Percentiles rank a stretch among this genome's conserved stretches.
phyloP scores from a whole-genome alignment of 2,888 invertebrate species.

The Pseudeuparius sepicola region DNA sequence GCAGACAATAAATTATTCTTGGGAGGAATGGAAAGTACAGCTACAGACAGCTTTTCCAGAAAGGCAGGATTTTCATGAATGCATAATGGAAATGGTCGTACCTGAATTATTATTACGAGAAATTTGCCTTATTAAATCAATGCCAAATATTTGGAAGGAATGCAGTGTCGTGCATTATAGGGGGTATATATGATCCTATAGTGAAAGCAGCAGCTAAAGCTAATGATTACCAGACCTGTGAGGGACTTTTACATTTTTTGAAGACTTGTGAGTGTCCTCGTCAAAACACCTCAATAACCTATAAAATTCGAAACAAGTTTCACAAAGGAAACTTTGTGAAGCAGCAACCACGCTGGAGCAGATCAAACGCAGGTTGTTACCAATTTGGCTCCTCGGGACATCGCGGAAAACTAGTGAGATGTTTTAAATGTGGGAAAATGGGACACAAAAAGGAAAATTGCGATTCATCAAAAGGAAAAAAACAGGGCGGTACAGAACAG shows the following conservation, averaged over 20 bases:
- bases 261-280: slow-evolving; percentile 10
- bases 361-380: too few relatives aligned
- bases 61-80: slow-evolving; percentile 17
- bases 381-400: too few relatives aligned
- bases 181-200: slow-evolving; percentile 16
- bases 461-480: too few relatives aligned
- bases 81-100: slow-evolving; percentile 9
- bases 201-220: slow-evolving; percentile 17
- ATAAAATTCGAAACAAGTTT: neutral
- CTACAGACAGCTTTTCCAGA: slow-evolving; percentile 19
- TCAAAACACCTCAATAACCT: neutral
- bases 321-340: neutral
- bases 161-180: slow-evolving; percentile 22
- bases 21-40: slow-evolving; percentile 23
- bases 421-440: too few relatives aligned
- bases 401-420: too few relatives aligned
- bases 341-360: too few relatives aligned
- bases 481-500: too few relatives aligned
- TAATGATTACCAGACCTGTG: slow-evolving; percentile 12
- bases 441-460: too few relatives aligned
- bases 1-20: slow-evolving; percentile 16
- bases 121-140: slow-evolving; percentile 15
- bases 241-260: slow-evolving; percentile 13
- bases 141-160: too few relatives aligned
- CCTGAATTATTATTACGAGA: slow-evolving; percentile 18